Evolutionary conservation across 2,888 invertebrate species (phyloP).

Genomic region (Teleiodes luculella): DNA sequence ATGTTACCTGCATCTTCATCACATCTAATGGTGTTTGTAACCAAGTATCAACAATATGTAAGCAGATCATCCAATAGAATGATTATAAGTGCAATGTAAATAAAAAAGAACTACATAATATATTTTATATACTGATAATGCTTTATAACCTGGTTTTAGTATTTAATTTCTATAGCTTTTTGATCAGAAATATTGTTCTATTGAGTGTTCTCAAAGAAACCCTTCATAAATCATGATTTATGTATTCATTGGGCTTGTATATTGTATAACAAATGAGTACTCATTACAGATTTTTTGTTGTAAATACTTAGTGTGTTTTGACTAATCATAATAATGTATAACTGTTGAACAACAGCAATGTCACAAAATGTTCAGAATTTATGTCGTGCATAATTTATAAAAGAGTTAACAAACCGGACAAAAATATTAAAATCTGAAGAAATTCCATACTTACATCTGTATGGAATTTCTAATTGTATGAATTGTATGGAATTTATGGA

Average conservation of each 20-base stretch:
- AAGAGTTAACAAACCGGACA: background rate
- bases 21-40: background rate
- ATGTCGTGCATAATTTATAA: constrained; percentile 2
- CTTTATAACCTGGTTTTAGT: too few relatives aligned
- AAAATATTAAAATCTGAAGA: too few relatives aligned
- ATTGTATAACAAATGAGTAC: too few relatives aligned
- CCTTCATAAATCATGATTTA: background rate
- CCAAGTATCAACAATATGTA: background rate
- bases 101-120: too few relatives aligned
- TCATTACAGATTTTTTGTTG: too few relatives aligned
- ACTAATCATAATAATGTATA: background rate
- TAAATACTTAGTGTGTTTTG: background rate
- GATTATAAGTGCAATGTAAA: too few relatives aligned
- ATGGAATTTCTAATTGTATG: too few relatives aligned
- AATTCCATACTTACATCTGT: too few relatives aligned
- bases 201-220: background rate
- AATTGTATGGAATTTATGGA: too few relatives aligned
- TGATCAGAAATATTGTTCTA: too few relatives aligned
- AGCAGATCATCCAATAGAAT: background rate
- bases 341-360: background rate
- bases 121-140: too few relatives aligned
- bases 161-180: too few relatives aligned
- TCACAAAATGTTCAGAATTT: background rate
- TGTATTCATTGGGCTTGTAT: background rate
- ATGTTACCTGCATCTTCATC: background rate